Evolutionary conservation across 2,888 invertebrate species (phyloP), one percentile per base, ranked within the genome.

Genomic region (Kuschelorhynchus macadamiae): DNA sequence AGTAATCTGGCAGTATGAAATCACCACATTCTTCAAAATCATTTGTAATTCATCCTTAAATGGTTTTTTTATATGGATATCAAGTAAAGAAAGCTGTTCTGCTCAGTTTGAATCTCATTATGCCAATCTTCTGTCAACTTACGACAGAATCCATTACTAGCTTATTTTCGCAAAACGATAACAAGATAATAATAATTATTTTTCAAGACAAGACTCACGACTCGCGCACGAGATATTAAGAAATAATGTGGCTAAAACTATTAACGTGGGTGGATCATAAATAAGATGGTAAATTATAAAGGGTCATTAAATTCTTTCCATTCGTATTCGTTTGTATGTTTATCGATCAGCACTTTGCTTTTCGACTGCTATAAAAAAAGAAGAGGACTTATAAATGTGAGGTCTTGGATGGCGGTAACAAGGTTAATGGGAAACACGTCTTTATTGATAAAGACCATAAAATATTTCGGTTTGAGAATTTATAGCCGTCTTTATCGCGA

Each of bases 371-470:
- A 42, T 42, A 42, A 42, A 42, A 39, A 42, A 16, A 9, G 36
- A 42, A 12, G 42, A 42, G 42, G 42, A 42, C 16, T 14, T 42
- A 14, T 14, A 14, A 17, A 42, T 36, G 36, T 36, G 36, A 16
- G 16, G 4, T 16, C 17, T 42, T 42, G 42, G n/a, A n/a, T n/a
- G n/a, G 3, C 11, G 17, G 42, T 17, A 42, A 42, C 42, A 42
- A 42, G 42, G 42, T 42, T 42, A 42, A 42, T 42, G 42, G 42
- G 16, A 17, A 42, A 42, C 42, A 42, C 14, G 42, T 42, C 16
- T 42, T 42, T 42, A 42, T 42, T 42, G 42, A 42, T 42, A 42
- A 5, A 16, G 16, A 2, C 42, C 42, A 16, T 42, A 17, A 42
- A 17, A 42, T 14, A 16, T 42, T 42, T 36, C 12, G 3, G 14